Base-by-base conservation (phyloP, 2,888 invertebrate species). In the Drosophila atroscutellata region DNA sequence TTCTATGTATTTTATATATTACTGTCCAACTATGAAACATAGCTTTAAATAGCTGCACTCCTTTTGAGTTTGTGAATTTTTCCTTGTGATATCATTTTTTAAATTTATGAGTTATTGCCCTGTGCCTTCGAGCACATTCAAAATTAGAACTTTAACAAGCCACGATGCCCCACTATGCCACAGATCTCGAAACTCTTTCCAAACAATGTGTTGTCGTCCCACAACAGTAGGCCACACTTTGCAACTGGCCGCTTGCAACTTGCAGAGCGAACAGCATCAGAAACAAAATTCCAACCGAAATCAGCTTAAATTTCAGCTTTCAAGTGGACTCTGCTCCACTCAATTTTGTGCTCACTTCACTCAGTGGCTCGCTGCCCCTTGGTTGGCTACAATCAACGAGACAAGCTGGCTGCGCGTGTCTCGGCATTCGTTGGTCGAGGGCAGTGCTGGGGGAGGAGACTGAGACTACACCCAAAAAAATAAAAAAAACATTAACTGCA, bases 251-350 rank as follows among this genome's bases (percentile, higher is more conserved):
- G 28, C 24, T 55, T 62, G 34, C 39, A 15, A 9, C 13, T 32
- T 28, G 70, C 45, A 45, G 51, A 45, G 51, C 42, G 26, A 55
- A 26, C 45, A 50, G 47, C 71, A 62, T 52, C 56, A 42, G 52
- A 52, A 57, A 52, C 63, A 55, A 72, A 76, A 70, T 65, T 65
- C 58, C 61, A 55, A 51, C 54, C 60, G 66, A 72, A 76, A 77
- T 76, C 58, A 62, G 62, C 74, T 78, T 68, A 78, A 77, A 81
- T 75, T 81, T 80, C 52, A 79, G 74, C 69, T 71, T 75, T 81
- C 75, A 80, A 85, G 83, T 74, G 71, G 64, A 75, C 68, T 62
- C 68, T 58, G 39, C 69, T 70, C 64, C 60, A 80, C 70, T 68
- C 75, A 78, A 83, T 71, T 81, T 76, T 67, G 64, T 65, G 75